Evolutionary conservation across 2,113 vertebrate species (phyloP), one percentile per base, ranked within the genome.

Genomic region (Donacobius atricapilla): DNA sequence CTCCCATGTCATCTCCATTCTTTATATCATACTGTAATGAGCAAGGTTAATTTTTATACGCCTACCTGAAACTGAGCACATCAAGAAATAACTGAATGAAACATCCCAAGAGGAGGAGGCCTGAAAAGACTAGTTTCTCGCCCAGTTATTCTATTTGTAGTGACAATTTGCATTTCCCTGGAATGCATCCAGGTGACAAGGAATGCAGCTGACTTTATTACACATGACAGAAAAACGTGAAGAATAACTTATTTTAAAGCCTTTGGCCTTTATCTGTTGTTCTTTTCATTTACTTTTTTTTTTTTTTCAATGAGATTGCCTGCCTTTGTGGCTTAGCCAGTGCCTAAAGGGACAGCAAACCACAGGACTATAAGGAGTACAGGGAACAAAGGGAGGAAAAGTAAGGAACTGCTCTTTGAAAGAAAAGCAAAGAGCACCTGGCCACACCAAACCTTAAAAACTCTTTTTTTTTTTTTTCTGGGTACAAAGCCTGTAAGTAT

Each of bases 111-210:
- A 79, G 56, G 16, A 89, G 85, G 33, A 69, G 31, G 17, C 27
- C 65, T 90, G 58, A 50, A 95, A 92, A 93, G 33, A 68, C n/a
- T 6, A 8, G 84, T 85, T 94, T 82, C 63, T 94, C 91, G n/a
- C 44, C 71, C 54, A 51, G 79, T 80, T 92, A 83, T 68, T 93
- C 79, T 84, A 47, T 90, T 96, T 97, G 66, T 92, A 93, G 56
- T 88, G 82, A 94, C 44, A 84, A 94, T 77, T 95, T 96, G 23
- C 60, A 77, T 95, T 97, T 96, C 56, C 24, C 66, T 90, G 89
- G 90, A 95, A 94, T 39, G 45, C 4, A 2, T 94, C 63, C 76
- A 92, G 82, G 86, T 85, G 83, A 92, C 94, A 93, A 93, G 44
- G 54, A 94, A 92, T 35, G 44, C 54, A 83, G 58, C n/a, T 79